These are phyloP conservation scores for Sminthurinus aureus DNA, from an alignment of 2,888 invertebrate genomes.

Conservation along the genomic window DNA sequence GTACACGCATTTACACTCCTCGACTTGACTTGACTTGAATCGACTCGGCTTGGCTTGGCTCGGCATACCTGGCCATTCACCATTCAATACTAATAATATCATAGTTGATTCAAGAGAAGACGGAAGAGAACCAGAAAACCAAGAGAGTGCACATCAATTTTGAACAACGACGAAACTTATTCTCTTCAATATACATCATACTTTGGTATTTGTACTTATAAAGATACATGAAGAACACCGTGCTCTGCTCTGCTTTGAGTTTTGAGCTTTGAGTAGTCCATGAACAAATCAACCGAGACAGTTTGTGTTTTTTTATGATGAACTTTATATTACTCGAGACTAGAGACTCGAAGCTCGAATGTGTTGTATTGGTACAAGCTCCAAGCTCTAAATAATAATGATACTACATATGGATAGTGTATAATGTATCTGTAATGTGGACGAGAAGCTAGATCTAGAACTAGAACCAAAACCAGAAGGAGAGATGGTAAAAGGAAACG, in stretches of 20 bases:
- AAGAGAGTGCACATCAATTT: neutral
- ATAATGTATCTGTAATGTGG: neutral
- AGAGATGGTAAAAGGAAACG: constrained; percentile 1
- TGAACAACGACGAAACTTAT: neutral
- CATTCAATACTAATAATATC: no score
- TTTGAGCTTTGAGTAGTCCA: neutral
- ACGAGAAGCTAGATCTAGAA: neutral
- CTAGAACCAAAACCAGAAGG: neutral
- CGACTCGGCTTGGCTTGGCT: neutral
- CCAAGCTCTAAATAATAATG: constrained; percentile 18
- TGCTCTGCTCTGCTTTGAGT: no score
- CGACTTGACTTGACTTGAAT: neutral
- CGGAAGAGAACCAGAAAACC: neutral
- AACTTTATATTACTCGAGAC: neutral
- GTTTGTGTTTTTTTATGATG: neutral
- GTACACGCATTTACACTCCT: neutral
- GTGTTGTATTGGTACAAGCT: neutral
- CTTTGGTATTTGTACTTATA: neutral
- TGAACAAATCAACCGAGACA: constrained; percentile 18
- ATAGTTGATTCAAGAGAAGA: no score
- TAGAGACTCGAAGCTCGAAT: neutral
- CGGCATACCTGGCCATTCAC: no score
- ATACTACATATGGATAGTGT: neutral
- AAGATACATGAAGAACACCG: neutral
- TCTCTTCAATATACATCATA: no score